phyloP scores from a whole-genome alignment of 2,113 vertebrate species.

The rabbit (Oryctolagus cuniculus) region mOryCun1.1 NC_091434.1:57878501-57879000 shows the following conservation, averaged over 20 bases:
- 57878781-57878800: neutral
- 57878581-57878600: neutral
- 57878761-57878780: neutral
- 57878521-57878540: neutral
- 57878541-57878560: neutral
- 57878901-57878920: neutral
- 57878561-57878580: neutral
- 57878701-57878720: constrained; percentile 15
- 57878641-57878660: neutral
- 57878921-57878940: neutral
- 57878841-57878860: neutral
- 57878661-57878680: neutral
- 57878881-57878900: neutral
- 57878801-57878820: neutral
- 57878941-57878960: neutral
- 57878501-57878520: neutral
- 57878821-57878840: constrained; percentile 16
- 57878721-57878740: neutral
- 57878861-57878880: neutral
- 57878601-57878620: constrained; percentile 15
- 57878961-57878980: constrained; percentile 8
- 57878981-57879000: neutral
- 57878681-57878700: neutral
- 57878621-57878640: constrained; percentile 46
- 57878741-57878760: constrained; percentile 1